Percentiles rank a stretch among this genome's conserved stretches.
These are phyloP conservation scores for Ictidomys tridecemlineatus DNA, from an alignment of 2,113 vertebrate species.

Conservation along the genomic window DNA sequence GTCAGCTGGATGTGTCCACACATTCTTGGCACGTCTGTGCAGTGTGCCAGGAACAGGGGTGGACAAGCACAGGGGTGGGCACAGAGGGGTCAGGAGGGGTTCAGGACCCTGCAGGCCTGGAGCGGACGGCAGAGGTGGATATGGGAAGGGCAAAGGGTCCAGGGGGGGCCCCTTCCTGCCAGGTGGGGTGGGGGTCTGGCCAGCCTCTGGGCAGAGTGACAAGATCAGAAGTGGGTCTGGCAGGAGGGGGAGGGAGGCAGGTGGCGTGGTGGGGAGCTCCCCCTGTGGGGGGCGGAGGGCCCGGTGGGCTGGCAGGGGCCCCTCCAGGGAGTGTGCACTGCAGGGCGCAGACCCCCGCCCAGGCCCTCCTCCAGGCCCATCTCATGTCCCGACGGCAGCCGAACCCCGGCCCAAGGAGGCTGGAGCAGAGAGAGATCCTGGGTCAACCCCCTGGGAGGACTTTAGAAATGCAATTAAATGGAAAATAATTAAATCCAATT, in stretches of 20 bases:
- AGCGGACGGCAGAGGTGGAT: neutral
- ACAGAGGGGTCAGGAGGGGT: neutral
- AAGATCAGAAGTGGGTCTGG: neutral
- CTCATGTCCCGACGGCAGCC: neutral
- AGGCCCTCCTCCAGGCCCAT: neutral
- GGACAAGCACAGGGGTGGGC: no score
- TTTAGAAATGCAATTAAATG: conserved; percentile 68
- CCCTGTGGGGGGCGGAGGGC: no score
- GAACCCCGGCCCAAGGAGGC: neutral
- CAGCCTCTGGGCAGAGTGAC: neutral
- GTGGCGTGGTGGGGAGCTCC: neutral
- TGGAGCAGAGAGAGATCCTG: neutral
- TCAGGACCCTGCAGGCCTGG: neutral
- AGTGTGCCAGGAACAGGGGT: neutral
- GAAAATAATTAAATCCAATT: conserved; percentile 71
- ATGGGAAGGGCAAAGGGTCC: neutral
- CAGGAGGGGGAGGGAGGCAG: neutral
- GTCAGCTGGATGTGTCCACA: neutral
- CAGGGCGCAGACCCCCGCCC: no score
- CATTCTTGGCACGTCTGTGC: neutral
- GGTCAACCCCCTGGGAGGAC: neutral
- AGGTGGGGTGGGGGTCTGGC: neutral
- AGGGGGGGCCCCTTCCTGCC: neutral
- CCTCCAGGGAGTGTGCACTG: no score
- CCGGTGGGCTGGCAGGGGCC: no score